Evolutionary conservation across 2,797 vertebrate genomes (phyloP).

Genomic region (Malurus leucopterus): DNA sequence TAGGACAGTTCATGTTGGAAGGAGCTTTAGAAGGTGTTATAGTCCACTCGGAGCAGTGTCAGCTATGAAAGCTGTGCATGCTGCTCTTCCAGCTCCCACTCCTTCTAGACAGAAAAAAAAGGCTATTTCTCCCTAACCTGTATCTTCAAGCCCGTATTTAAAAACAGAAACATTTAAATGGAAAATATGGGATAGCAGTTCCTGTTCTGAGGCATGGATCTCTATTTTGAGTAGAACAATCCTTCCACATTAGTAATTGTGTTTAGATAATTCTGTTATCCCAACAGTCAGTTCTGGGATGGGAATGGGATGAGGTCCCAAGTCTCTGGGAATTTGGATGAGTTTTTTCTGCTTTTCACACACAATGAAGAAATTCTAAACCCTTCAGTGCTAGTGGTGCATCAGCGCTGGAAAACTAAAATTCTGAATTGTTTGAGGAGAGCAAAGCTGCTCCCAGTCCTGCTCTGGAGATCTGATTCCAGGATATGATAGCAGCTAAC

Average conservation of each 20-base stretch:
- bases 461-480: not conserved
- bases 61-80: not conserved
- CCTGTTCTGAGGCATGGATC: not conserved
- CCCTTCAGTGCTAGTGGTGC: not conserved
- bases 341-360: not conserved
- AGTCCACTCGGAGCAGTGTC: not conserved
- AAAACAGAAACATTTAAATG: not conserved
- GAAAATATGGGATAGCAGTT: not conserved
- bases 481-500: not conserved
- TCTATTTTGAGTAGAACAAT: not conserved
- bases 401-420: not conserved
- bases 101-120: not conserved
- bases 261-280: not conserved
- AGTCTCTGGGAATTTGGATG: not conserved
- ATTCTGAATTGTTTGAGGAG: not conserved
- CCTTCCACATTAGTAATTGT: not conserved
- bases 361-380: not conserved
- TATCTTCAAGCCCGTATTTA: not conserved
- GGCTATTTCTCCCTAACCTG: not conserved
- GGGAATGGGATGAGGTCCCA: not conserved
- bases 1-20: not conserved
- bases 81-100: not conserved
- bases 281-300: not conserved
- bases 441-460: not conserved
- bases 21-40: not conserved